phyloP scores from a whole-genome alignment of 2,797 vertebrate genomes.

The Cossypha niveicapilla region DNA sequence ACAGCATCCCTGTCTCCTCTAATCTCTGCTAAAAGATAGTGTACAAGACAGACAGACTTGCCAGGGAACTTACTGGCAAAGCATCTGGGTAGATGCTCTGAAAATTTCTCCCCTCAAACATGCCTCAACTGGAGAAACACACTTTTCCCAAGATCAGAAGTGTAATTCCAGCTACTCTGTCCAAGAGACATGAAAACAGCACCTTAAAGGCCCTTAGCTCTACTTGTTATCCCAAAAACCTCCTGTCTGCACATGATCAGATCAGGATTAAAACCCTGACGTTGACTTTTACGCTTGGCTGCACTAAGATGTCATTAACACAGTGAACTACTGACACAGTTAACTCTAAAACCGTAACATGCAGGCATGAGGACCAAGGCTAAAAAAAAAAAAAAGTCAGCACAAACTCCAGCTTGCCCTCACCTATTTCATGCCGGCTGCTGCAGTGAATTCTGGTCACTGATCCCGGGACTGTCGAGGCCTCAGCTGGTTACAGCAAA shows the following conservation, averaged over 20 bases:
- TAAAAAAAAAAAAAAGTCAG: neutral
- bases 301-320: neutral
- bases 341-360: neutral
- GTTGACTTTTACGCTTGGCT: neutral
- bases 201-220: neutral
- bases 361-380: neutral
- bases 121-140: neutral
- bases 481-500: neutral
- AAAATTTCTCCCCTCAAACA: neutral
- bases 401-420: neutral
- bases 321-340: neutral
- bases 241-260: neutral
- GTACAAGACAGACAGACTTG: neutral
- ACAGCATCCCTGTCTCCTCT: neutral
- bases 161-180: neutral
- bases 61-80: slow-evolving; percentile 15
- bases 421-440: neutral
- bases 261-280: neutral
- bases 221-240: neutral
- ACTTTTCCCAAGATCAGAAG: neutral
- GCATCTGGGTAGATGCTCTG: neutral
- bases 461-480: neutral
- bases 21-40: neutral
- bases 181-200: neutral
- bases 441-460: neutral